Evolutionary conservation across 2,888 invertebrate genomes (phyloP).

Genomic region (Cacoxenus indagator): DNA sequence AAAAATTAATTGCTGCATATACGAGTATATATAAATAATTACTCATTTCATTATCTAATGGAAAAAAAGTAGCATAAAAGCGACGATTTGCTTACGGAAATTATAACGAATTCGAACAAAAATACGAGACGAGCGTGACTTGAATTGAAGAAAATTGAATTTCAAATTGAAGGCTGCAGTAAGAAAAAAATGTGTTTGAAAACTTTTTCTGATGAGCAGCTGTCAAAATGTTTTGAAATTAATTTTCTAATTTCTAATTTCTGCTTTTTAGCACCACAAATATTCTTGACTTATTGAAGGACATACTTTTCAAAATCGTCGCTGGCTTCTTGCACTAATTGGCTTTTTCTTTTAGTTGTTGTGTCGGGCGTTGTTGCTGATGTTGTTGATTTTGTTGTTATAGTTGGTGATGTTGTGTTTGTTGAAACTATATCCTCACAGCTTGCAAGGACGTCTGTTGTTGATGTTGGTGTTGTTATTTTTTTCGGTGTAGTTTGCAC

Average conservation of each 20-base stretch:
- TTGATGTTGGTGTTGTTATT: constrained; percentile 31
- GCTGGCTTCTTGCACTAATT: constrained; percentile 59
- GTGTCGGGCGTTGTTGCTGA: constrained; percentile 25
- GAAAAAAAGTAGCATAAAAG: constrained; percentile 20
- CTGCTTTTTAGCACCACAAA: background rate
- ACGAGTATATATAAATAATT: too few species aligned
- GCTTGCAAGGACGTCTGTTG: constrained; percentile 33
- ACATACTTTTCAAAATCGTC: constrained; percentile 60
- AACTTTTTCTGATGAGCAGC: constrained; percentile 28
- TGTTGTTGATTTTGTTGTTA: constrained; percentile 20
- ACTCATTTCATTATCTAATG: constrained; percentile 11
- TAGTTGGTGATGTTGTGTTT: constrained; percentile 20
- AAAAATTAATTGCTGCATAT: too few species aligned
- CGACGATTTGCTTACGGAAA: too few species aligned
- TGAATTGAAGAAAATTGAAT: too few species aligned
- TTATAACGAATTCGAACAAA: too few species aligned
- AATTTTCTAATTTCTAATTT: background rate
- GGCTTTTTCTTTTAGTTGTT: constrained; percentile 37
- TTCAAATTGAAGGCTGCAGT: too few species aligned
- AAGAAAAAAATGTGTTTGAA: background rate
- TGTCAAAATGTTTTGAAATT: constrained; percentile 26
- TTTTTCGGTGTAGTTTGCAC: constrained; percentile 33
- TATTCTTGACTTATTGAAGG: background rate
- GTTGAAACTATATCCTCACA: constrained; percentile 12
- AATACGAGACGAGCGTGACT: too few species aligned